Evolutionary conservation across 2,888 invertebrate genomes (phyloP).

Genomic region (Leucoptera coffeella): DNA sequence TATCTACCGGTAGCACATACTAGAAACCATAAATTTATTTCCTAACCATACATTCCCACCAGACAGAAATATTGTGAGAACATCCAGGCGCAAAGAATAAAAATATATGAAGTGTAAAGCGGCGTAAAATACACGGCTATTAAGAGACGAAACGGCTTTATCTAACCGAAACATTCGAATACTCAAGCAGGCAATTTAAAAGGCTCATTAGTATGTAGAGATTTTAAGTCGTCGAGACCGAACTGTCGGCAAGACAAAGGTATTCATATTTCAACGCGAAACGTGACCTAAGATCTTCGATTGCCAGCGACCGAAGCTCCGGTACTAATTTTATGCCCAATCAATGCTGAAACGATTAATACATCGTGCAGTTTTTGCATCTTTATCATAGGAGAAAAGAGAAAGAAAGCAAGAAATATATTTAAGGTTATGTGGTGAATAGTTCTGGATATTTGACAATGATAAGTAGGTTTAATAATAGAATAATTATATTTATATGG

Average conservation of each 20-base stretch:
- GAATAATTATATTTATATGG: too few relatives aligned
- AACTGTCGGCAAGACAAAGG: conserved; percentile 17
- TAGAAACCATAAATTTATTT: too few relatives aligned
- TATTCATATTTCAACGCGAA: conserved; percentile 39
- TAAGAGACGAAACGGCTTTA: conserved; percentile 23
- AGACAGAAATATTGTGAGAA: too few relatives aligned
- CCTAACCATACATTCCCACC: too few relatives aligned
- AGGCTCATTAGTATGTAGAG: conserved; percentile 34
- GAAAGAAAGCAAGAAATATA: too few relatives aligned
- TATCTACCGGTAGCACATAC: too few relatives aligned
- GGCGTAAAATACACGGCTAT: conserved; percentile 18
- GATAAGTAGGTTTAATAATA: too few relatives aligned
- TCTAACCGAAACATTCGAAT: conserved; percentile 32
- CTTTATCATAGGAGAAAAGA: too few relatives aligned
- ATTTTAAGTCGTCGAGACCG: conserved; percentile 23
- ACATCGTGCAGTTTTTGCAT: too few relatives aligned
- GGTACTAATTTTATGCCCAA: conserved; percentile 48
- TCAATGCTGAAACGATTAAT: conserved; percentile 41
- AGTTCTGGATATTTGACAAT: too few relatives aligned
- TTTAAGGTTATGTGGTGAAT: too few relatives aligned
- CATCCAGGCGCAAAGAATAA: too few relatives aligned
- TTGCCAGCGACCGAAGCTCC: conserved; percentile 18
- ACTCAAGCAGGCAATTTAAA: conserved; percentile 33
- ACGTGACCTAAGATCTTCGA: conserved; percentile 34
- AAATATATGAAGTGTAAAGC: conserved; percentile 3